Percentiles rank a stretch among this genome's conserved stretches.
phyloP scores from a whole-genome alignment of 2,113 vertebrate genomes.

The Eudyptes chrysolophus region DNA sequence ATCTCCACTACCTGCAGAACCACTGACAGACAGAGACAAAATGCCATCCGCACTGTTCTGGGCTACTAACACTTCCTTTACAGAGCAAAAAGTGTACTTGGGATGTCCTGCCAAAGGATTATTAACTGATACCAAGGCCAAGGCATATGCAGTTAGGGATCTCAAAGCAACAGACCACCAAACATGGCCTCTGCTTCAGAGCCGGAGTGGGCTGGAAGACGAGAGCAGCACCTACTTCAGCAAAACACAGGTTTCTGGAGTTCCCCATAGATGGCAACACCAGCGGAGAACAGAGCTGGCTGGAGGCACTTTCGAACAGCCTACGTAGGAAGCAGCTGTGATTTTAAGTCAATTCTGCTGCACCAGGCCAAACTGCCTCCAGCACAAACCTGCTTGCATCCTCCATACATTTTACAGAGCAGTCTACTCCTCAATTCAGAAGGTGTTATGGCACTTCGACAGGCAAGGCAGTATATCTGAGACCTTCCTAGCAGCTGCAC shows the following conservation, averaged over 20 bases:
- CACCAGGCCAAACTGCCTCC: not conserved
- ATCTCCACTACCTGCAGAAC: not conserved
- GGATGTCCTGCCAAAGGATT: not conserved
- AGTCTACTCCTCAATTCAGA: not conserved
- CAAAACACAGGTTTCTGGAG: not conserved
- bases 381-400: not conserved
- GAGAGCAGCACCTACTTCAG: not conserved
- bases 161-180: not conserved
- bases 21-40: not conserved
- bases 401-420: not conserved
- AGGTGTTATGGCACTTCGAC: not conserved
- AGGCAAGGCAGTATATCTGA: not conserved
- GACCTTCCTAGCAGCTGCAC: not conserved
- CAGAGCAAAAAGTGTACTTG: not conserved
- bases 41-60: rapidly evolving
- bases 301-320: not conserved
- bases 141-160: not conserved
- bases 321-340: not conserved
- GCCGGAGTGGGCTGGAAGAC: not conserved
- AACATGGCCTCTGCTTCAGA: not conserved
- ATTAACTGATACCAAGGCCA: not conserved
- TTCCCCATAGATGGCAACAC: not conserved
- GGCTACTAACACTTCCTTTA: not conserved
- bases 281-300: not conserved
- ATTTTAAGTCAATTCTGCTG: not conserved